A percentile compares a stretch with the other conserved stretches of the same genome.
phyloP scores from a whole-genome alignment of 2,797 vertebrate species.

The Gorsachius magnificus region DNA sequence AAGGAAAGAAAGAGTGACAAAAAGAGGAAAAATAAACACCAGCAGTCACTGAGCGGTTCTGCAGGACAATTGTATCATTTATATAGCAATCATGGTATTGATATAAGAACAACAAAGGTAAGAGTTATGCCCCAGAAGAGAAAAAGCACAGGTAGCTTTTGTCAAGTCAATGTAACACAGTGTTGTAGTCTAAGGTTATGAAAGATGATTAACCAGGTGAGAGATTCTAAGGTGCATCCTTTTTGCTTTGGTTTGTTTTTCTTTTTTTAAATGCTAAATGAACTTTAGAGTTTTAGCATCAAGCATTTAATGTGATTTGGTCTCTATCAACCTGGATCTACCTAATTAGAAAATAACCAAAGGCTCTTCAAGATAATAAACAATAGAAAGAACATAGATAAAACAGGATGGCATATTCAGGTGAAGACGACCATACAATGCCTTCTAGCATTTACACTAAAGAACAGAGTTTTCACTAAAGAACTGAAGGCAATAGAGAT shows the following conservation, averaged over 20 bases:
- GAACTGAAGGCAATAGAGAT: not conserved
- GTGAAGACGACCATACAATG: not conserved
- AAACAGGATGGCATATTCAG: constrained; percentile 28
- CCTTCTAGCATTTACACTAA: constrained; percentile 7
- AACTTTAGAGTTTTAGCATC: constrained; percentile 1
- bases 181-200: not conserved
- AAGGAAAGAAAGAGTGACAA: not conserved
- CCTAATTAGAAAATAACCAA: constrained; percentile 47
- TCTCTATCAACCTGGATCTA: not conserved
- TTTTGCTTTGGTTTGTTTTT: not conserved
- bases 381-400: constrained; percentile 20
- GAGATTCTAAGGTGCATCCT: not conserved
- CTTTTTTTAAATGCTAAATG: not conserved
- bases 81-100: constrained; percentile 1
- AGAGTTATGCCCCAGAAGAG: not conserved
- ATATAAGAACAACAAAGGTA: not conserved
- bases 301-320: not conserved
- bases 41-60: not conserved
- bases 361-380: constrained; percentile 36
- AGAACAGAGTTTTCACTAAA: not conserved
- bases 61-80: not conserved
- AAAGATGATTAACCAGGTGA: not conserved
- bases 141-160: not conserved
- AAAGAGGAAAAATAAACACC: not conserved
- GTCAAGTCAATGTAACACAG: not conserved